A percentile compares a stretch with the other conserved stretches of the same genome.
These are phyloP conservation scores for Argyrosomus regius DNA, from an alignment of 2,797 vertebrate genomes.

Conservation along the genomic window DNA sequence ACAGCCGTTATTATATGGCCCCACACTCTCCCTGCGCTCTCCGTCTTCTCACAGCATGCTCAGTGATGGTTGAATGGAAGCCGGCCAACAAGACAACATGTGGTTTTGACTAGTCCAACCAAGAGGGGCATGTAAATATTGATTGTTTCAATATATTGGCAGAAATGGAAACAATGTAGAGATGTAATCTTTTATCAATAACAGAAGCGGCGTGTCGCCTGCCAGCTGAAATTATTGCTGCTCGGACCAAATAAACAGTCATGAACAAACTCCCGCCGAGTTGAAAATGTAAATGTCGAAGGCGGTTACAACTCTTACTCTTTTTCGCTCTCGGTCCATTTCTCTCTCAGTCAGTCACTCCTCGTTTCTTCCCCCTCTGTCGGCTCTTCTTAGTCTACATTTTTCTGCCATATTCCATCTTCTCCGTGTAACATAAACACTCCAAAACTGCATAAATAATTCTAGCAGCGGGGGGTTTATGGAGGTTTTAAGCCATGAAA, in stretches of 20 bases:
- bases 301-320: constrained; percentile 28
- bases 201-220: constrained; percentile 50
- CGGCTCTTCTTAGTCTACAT: constrained; percentile 31
- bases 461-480: constrained; percentile 41
- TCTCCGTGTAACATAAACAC: constrained; percentile 67
- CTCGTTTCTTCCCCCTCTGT: constrained; percentile 22
- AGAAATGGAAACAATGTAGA: constrained; percentile 72
- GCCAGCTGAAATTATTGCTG: constrained; percentile 65
- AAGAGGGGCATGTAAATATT: constrained; percentile 75
- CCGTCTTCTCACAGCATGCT: constrained; percentile 46
- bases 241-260: constrained; percentile 62
- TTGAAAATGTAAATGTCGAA: constrained; percentile 56
- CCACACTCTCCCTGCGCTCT: constrained; percentile 49
- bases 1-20: constrained; percentile 68
- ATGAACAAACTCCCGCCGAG: constrained; percentile 48
- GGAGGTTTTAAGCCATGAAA: constrained; percentile 53
- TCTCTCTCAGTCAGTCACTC: constrained; percentile 34
- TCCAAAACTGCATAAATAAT: constrained; percentile 63
- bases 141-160: constrained; percentile 76
- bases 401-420: constrained; percentile 68
- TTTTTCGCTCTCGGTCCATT: constrained; percentile 20
- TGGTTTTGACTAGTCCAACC: constrained; percentile 73
- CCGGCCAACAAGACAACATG: constrained; percentile 67
- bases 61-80: constrained; percentile 68
- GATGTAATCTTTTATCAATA: constrained; percentile 75